Evolutionary conservation across 1,140 invertebrate genomes (phyloP).

Genomic region (Drosophila funebris): DNA sequence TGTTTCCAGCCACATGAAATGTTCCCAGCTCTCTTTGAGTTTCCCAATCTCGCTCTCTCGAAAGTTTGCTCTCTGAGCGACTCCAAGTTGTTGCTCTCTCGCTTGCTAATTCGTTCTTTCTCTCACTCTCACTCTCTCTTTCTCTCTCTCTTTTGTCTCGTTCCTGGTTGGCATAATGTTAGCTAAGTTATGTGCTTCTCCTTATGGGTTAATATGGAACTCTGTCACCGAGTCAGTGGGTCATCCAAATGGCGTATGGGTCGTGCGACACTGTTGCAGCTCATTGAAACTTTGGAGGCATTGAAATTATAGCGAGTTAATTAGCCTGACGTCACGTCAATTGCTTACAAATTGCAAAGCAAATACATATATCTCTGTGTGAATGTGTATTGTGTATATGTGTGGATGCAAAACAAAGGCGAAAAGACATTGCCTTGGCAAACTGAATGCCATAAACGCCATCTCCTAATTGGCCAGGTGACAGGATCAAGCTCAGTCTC

Average conservation of each 20-base stretch:
- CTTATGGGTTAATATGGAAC: slow-evolving; percentile 62
- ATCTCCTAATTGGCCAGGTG: slow-evolving; percentile 42
- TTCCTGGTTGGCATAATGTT: not conserved
- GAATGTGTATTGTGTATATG: too few relatives aligned
- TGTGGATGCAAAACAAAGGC: slow-evolving; percentile 42
- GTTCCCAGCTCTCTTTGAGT: slow-evolving; percentile 15
- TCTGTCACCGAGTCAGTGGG: slow-evolving; percentile 74
- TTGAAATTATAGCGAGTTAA: slow-evolving; percentile 76
- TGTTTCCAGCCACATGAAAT: slow-evolving; percentile 34
- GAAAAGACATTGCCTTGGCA: slow-evolving; percentile 6
- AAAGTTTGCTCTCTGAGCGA: not conserved
- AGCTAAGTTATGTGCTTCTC: slow-evolving; percentile 49
- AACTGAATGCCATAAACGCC: slow-evolving; percentile 11
- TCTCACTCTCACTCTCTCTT: slow-evolving; percentile 4
- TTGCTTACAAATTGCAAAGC: slow-evolving; percentile 66
- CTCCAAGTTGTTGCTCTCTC: not conserved
- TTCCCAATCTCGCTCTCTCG: slow-evolving; percentile 3
- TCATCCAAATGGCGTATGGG: slow-evolving; percentile 45
- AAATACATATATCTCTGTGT: slow-evolving; percentile 2
- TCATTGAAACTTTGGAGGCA: slow-evolving; percentile 62
- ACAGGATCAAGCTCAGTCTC: slow-evolving; percentile 4
- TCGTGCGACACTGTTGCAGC: slow-evolving; percentile 32
- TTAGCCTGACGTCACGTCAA: slow-evolving; percentile 69
- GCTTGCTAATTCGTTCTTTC: slow-evolving; percentile 13
- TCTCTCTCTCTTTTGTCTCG: not conserved